A percentile compares a stretch with the other conserved stretches of the same genome.
These are phyloP conservation scores for Galemys pyrenaicus DNA, from an alignment of 2,113 vertebrate species.

Conservation along the genomic window DNA sequence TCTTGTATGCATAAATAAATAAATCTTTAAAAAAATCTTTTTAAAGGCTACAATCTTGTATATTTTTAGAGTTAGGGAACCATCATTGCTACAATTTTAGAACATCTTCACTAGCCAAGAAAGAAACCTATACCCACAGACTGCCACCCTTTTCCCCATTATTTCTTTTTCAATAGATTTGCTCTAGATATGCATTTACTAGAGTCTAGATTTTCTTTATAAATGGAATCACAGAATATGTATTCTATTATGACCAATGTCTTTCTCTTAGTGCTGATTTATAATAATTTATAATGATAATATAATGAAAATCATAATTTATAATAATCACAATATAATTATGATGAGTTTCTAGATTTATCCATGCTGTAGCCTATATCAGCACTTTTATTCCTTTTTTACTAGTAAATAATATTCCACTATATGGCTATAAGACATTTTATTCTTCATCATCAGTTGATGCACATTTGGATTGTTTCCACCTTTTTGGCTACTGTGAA, in stretches of 20 bases:
- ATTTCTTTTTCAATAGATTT: background rate
- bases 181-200: background rate
- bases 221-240: background rate
- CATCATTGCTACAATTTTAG: background rate
- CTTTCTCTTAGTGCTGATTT: background rate
- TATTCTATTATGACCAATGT: background rate
- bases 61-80: background rate
- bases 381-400: background rate
- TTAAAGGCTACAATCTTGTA: background rate
- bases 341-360: conserved; percentile 1
- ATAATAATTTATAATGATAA: too few relatives aligned
- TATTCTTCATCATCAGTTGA: background rate
- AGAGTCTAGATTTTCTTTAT: background rate
- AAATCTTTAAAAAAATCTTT: too few relatives aligned
- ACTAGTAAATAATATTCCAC: background rate
- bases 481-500: background rate
- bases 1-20: too few relatives aligned
- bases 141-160: background rate
- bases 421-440: background rate
- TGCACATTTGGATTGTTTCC: background rate
- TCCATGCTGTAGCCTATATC: background rate
- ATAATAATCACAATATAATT: too few relatives aligned
- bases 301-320: too few relatives aligned
- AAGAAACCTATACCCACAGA: background rate
- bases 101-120: background rate